Evolutionary conservation across 1,140 invertebrate genomes (phyloP), one percentile per base, ranked within the genome.

Genomic region (Eciton burchellii): DNA sequence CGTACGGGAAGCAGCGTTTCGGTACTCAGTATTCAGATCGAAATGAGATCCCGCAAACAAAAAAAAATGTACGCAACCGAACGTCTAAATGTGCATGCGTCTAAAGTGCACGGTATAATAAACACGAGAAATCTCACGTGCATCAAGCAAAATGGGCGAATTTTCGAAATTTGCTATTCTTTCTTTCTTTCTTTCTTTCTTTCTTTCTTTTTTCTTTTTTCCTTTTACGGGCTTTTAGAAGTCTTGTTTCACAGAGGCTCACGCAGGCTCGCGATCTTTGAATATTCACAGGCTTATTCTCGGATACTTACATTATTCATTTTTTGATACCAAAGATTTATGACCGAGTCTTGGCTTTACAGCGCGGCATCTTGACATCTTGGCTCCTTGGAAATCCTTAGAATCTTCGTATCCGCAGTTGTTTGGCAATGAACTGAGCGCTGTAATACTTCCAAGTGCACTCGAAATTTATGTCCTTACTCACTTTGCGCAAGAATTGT

Each of bases 261-360:
- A 29, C 26, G 3, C 54, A 47, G n/a, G 26, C 43, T 19, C 41
- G 3, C 12, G 4, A 59, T 72, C 0, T 6, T 60, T 45, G 6
- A 66, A 54, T n/a, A 47, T 6, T n/a, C 6, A 49, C 19, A n/a
- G 14, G 65, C 45, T 41, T 65, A 52, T 24, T 62, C 3, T 19
- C 21, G 12, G 19, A 12, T 41, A 68, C 24, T 76, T 41, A 54
- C 45, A 76, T 52, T 63, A 26, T 76, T 76, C 29, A 65, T 76
- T 76, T 41, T 16, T 19, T 41, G 29, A 76, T 76, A 19, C 14
- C 47, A 11, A 52, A 11, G 35, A 24, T 63, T 19, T 52, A 21
- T 9, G 19, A 16, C 26, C 12, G 24, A 52, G 52, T 70, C 24
- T 76, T 49, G 45, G 1, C 26, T 52, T 52, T 12, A 19, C 19